phyloP scores from a whole-genome alignment of 2,797 vertebrate species.

The Luscinia megarhynchos region DNA sequence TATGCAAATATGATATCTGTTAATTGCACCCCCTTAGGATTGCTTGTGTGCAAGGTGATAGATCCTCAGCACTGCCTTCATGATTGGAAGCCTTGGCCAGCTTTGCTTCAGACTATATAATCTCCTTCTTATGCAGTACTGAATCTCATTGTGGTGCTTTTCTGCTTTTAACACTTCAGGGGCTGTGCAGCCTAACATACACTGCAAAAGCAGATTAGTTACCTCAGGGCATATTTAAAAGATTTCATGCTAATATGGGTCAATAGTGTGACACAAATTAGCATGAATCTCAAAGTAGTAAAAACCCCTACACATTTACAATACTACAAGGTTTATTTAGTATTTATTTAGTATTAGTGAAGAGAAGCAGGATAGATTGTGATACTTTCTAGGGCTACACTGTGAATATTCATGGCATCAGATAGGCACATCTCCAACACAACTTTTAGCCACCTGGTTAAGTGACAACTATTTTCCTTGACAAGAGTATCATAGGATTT shows the following conservation, averaged over 20 bases:
- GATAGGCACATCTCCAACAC: background rate
- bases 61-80: background rate
- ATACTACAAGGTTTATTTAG: background rate
- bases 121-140: background rate
- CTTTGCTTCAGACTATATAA: constrained; percentile 7
- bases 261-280: background rate
- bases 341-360: background rate
- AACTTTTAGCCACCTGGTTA: background rate
- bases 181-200: background rate
- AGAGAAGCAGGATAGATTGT: background rate
- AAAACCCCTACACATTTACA: fast-evolving
- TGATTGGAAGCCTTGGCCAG: background rate
- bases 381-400: background rate
- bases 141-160: background rate
- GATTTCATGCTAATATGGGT: background rate
- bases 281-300: background rate
- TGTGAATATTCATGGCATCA: background rate
- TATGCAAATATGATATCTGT: background rate
- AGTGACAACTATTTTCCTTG: background rate
- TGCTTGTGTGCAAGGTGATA: background rate
- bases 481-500: background rate
- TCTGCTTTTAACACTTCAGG: background rate
- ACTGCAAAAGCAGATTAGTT: background rate
- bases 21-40: background rate
- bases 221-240: background rate